Base-by-base conservation (phyloP, 2,888 invertebrate species). In the Agriotes lineatus region DNA sequence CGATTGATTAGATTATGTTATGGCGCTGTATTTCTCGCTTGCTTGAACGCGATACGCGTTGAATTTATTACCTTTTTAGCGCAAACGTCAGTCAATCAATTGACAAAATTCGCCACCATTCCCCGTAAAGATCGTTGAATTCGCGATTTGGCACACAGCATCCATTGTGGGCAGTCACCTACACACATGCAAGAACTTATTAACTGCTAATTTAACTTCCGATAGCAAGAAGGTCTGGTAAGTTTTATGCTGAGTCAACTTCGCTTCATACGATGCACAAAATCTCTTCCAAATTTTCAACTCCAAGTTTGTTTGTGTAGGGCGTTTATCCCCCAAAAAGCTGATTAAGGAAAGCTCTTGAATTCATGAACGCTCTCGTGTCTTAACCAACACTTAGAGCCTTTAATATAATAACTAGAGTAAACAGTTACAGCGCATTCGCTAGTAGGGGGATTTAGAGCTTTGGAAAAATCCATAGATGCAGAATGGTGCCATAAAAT, bases 1-100 rank as follows among this genome's bases (percentile, higher is more conserved):
- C 61, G 50, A 62, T 62, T 67, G 67, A 67, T 67, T 67, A 67
- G 67, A 67, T 62, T 67, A 67, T 45, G 61, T 60, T 67, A 67
- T 67, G 57, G 67, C 67, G 61, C 60, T 62, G 56, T 61, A 61
- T 61, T 62, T 67, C 48, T 56, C 67, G 67, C 67, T 56, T 67
- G 60, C 62, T 67, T 57, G 54, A 67, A 62, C 57, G 54, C 50
- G 56, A 62, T 57, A 56, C 67, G 62, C 67, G 50, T 62, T 62
- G 67, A 61, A 65, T 65, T 65, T 65, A 65, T 65, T 65, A 65
- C 65, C 65, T 65, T 65, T 64, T 65, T 65, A 65, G 58, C 65
- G 30, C 39, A 65, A 57, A 65, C 58, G 65, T 65, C 65, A 65
- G 65, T 65, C 65, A 65, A 65, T 65, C 65, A 65, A 57, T 65